These are phyloP conservation scores for Arge pagana DNA, from an alignment of 2,888 invertebrate species.

Conservation along the genomic window DNA sequence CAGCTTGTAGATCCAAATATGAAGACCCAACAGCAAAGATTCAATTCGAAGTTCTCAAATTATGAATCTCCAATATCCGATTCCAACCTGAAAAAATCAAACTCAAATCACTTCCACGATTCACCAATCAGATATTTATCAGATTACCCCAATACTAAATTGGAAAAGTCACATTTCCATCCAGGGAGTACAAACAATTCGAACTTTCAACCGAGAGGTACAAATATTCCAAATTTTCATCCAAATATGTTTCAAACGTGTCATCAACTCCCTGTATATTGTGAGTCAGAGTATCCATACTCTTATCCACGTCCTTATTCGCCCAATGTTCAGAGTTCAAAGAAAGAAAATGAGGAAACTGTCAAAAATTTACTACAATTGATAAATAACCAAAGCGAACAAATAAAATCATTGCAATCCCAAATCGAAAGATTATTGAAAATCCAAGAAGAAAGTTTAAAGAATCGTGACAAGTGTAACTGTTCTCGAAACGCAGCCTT, in stretches of 20 bases:
- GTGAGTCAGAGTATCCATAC: slow-evolving; percentile 16
- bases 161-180: slow-evolving; percentile 5
- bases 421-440: slow-evolving; percentile 66
- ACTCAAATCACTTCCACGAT: background rate
- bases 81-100: background rate
- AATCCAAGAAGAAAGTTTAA: slow-evolving; percentile 43
- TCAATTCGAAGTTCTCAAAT: background rate
- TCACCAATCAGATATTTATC: slow-evolving; percentile 1
- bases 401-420: slow-evolving; percentile 66
- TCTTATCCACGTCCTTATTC: slow-evolving; percentile 16
- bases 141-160: background rate
- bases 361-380: slow-evolving; percentile 64
- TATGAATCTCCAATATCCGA: too few species aligned
- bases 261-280: slow-evolving; percentile 12
- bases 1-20: background rate
- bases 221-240: slow-evolving; percentile 7
- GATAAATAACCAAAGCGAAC: slow-evolving; percentile 71
- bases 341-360: slow-evolving; percentile 41
- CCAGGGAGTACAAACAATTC: background rate
- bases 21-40: background rate
- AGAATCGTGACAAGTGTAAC: slow-evolving; percentile 35
- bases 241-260: slow-evolving; percentile 11
- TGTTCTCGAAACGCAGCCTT: slow-evolving; percentile 39
- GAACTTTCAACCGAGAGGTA: slow-evolving; percentile 4
- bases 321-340: slow-evolving; percentile 8